Conservation (phyloP, 2,113 vertebrate species). For the Syngnathus scovelli region DNA sequence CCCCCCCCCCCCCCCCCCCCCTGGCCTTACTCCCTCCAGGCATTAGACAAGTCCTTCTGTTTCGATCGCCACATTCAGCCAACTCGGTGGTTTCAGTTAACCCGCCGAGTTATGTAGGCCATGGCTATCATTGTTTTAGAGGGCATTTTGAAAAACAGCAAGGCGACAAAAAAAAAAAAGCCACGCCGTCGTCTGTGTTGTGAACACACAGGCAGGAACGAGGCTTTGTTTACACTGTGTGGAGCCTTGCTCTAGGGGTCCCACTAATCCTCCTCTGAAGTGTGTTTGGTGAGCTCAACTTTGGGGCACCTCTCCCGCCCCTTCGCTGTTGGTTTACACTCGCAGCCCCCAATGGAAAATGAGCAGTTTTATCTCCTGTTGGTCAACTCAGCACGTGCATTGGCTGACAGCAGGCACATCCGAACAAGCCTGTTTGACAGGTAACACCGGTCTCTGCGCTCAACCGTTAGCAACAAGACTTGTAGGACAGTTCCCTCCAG, state of each 20-base stretch:
- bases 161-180: slow-evolving; percentile 49
- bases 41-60: slow-evolving; percentile 58
- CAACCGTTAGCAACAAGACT: slow-evolving; percentile 32
- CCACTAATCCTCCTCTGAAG: slow-evolving; percentile 59
- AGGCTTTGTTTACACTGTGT: slow-evolving; percentile 56
- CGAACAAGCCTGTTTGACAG: slow-evolving; percentile 56
- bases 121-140: slow-evolving; percentile 23
- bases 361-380: slow-evolving; percentile 35
- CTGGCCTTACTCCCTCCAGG: slow-evolving; percentile 40
- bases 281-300: slow-evolving; percentile 47
- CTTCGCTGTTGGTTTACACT: slow-evolving; percentile 18
- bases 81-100: slow-evolving; percentile 42
- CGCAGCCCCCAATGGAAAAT: slow-evolving; percentile 28
- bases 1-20: slow-evolving; percentile 40
- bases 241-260: slow-evolving; percentile 31
- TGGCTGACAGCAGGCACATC: slow-evolving; percentile 28
- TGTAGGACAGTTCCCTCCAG: slow-evolving; percentile 26
- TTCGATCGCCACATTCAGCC: slow-evolving; percentile 55
- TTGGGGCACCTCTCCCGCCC: slow-evolving; percentile 17
- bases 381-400: slow-evolving; percentile 2
- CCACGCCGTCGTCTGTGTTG: slow-evolving; percentile 47
- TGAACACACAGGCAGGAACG: slow-evolving; percentile 56
- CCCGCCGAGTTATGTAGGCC: slow-evolving; percentile 37
- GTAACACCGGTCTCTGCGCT: slow-evolving; percentile 44
- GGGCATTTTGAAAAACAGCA: slow-evolving; percentile 22